phyloP scores from a whole-genome alignment of 2,113 vertebrate species.

The Dinomys branickii region DNA sequence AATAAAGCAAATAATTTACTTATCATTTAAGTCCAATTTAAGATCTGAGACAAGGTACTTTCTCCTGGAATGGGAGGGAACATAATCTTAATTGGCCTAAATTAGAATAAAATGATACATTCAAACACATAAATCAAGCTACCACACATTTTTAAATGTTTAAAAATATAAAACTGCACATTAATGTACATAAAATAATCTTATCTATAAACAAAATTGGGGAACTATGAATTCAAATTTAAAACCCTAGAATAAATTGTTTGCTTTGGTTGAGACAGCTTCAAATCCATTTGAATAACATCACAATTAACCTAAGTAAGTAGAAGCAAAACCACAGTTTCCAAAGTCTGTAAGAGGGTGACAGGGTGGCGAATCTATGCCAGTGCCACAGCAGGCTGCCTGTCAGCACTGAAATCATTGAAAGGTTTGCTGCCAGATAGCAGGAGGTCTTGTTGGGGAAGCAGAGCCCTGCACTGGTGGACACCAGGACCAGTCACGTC shows the following conservation, averaged over 20 bases:
- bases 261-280: neutral
- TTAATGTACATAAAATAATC: conserved; percentile 23
- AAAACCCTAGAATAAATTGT: neutral
- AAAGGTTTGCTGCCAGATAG: no score
- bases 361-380: neutral
- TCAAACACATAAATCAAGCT: neutral
- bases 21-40: conserved; percentile 22
- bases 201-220: neutral
- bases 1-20: neutral
- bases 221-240: neutral
- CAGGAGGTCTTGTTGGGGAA: neutral
- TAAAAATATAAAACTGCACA: neutral
- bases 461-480: neutral
- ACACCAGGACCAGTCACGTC: neutral
- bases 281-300: neutral
- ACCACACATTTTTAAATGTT: neutral
- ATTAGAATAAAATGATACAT: neutral
- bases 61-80: neutral
- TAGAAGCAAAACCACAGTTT: neutral
- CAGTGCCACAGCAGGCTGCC: no score
- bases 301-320: neutral
- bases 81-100: neutral
- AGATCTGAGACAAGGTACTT: neutral
- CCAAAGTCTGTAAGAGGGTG: neutral
- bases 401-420: neutral